Conservation (phyloP, 2,797 vertebrate genomes). For the Pyrocephalus nanus region DNA sequence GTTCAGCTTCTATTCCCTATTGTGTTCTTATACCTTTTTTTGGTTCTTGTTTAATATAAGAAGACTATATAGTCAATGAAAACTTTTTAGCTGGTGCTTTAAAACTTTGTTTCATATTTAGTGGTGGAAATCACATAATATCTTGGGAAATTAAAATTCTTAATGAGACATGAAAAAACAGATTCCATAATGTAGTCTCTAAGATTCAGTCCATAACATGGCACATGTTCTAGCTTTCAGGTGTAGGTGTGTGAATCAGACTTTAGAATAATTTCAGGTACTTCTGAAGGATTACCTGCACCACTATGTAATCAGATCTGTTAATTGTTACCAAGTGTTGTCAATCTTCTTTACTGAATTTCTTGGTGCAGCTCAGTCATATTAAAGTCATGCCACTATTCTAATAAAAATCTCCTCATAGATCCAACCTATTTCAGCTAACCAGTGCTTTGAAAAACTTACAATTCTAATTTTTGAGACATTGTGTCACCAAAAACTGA, state of each 20-base stretch:
- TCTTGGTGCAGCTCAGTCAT: neutral
- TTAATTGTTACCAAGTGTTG: neutral
- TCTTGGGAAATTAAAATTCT: neutral
- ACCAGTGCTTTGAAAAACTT: neutral
- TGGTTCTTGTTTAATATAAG: neutral
- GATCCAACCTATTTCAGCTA: neutral
- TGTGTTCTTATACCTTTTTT: neutral
- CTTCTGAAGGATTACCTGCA: neutral
- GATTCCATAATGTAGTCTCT: neutral
- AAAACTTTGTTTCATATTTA: neutral
- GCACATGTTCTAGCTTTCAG: neutral
- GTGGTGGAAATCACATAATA: neutral
- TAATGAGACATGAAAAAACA: neutral
- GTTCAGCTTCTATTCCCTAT: neutral
- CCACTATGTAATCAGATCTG: neutral
- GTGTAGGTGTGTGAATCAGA: neutral
- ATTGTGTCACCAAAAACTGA: neutral
- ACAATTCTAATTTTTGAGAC: neutral
- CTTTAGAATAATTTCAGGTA: neutral
- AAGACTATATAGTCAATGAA: neutral
- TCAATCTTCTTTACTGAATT: neutral
- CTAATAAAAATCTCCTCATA: neutral
- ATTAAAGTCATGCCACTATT: neutral
- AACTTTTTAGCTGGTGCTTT: neutral
- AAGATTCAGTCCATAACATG: neutral